These are phyloP conservation scores for Australoheros scitulus DNA, from an alignment of 2,113 vertebrate species.

Conservation along the genomic window DNA sequence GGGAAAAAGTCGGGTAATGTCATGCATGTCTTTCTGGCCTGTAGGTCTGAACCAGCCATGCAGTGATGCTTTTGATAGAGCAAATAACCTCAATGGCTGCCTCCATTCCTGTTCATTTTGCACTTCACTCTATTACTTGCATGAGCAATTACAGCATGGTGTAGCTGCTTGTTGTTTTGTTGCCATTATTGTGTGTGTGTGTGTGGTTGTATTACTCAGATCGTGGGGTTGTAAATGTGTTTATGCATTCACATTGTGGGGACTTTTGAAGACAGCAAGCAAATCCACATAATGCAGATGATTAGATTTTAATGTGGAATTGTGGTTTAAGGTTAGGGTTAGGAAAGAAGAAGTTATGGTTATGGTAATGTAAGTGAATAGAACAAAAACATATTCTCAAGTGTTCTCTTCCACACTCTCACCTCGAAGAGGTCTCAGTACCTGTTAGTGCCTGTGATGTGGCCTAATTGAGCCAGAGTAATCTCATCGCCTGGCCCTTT, in stretches of 20 bases:
- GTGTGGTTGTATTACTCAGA: background rate
- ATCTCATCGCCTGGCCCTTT: slow-evolving; percentile 40
- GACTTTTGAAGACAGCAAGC: background rate
- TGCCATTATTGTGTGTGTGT: slow-evolving; percentile 10
- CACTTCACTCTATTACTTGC: slow-evolving; percentile 63
- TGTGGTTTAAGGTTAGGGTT: background rate
- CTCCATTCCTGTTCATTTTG: slow-evolving; percentile 62
- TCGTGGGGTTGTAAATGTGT: background rate
- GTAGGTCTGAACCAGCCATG: slow-evolving; percentile 58
- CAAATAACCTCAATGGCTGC: slow-evolving; percentile 65
- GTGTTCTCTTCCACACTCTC: slow-evolving; percentile 26
- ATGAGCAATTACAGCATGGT: slow-evolving; percentile 57
- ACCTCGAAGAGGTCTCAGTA: slow-evolving; percentile 52
- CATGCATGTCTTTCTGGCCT: slow-evolving; percentile 53
- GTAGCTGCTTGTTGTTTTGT: slow-evolving; percentile 41
- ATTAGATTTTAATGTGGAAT: background rate
- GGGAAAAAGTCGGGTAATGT: slow-evolving; percentile 42
- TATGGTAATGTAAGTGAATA: background rate
- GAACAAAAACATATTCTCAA: background rate
- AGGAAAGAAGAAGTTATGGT: background rate
- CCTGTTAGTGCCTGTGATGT: slow-evolving; percentile 56
- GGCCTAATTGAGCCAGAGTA: slow-evolving; percentile 60
- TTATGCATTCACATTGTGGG: background rate
- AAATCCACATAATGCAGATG: background rate
- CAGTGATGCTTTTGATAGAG: slow-evolving; percentile 60